Base-by-base conservation (phyloP, 2,113 vertebrate genomes). In the Gorsachius goisagi region DNA sequence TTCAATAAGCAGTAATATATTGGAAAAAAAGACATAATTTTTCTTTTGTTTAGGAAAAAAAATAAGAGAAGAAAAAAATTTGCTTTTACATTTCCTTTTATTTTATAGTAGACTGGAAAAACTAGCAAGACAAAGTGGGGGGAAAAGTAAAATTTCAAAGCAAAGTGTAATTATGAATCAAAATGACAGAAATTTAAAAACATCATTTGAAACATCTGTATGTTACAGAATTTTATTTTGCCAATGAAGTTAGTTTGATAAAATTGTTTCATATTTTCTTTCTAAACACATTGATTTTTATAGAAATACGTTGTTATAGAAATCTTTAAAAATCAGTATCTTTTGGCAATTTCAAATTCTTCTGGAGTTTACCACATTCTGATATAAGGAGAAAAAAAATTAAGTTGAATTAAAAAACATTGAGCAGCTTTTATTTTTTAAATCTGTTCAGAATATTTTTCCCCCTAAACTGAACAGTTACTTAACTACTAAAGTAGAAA, bases 81-180 rank as follows among this genome's bases (percentile, higher is more conserved):
- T 33, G 1, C 2, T 52, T 66, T 56, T 37, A 2, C 5, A n/a
- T 58, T 69, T 13, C 4, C 2, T 56, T 85, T 47, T 52, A 8
- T 12, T 47, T 14, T 12, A 20, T 6, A 49, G 6, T 33, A 26
- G 2, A 47, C 26, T 23, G 21, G 2, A 45, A 71, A n/a, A 66
- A 19, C 1, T 37, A 11, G 2, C 2, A 89, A 60, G 12, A 15
- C 3, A 52, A 82, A 50, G 3, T 27, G 8, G 3, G 14, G 0
- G 5, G 32, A 56, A 50, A 6, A 85, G 5, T 5, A 28, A 82
- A 44, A 8, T 12, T 27, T 77, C 4, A 81, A 69, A 47, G 1
- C 1, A 56, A 78, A 89, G 5, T 45, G 2, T 4, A 69, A 49
- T 45, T 63, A 30, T 53, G 63, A 53, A 16, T 26, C 7, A 30